Base-by-base conservation (phyloP, 2,797 vertebrate genomes). In the Karalla daura region DNA sequence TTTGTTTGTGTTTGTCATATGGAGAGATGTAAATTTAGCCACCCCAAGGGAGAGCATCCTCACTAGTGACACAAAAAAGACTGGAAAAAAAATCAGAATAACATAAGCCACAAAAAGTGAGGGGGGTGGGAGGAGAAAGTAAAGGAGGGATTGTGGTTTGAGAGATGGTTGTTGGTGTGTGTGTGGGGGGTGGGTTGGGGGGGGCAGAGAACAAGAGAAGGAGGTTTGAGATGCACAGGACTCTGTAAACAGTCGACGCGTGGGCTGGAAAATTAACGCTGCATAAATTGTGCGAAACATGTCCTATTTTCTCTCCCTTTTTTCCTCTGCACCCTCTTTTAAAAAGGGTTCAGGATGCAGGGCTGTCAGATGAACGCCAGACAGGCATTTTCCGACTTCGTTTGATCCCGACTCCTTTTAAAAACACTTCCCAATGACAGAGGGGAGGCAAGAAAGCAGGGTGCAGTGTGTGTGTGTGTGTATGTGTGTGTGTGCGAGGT, bases 231-330 rank as follows among this genome's bases (percentile, higher is more conserved):
- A 87, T 80, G 84, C 67, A 54, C 82, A 88, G 89, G 88, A 91
- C 88, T 90, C 83, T 88, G 90, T 90, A 90, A 90, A 90, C 88
- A 91, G 86, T 89, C 80, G 60, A 82, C 56, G 81, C 80, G 81
- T 89, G 84, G 91, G 89, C 84, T 90, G 89, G 86, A 90, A 92
- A 93, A 93, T 92, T 89, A 92, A 87, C 86, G 84, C 83, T 91
- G 90, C 89, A 92, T 92, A 91, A 92, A 92, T 90, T 88, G 88
- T 83, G 83, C 25, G 83, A 89, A 92, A 91, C 86, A 86, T 89
- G 89, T 89, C 89, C 89, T 88, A 89, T 91, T 90, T 92, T 88
- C 78, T 83, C 62, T 83, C 27, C 74, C 81, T 87, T 84, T 89
- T 82, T 87, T 89, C 81, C 75, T 84, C 84, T 81, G 71, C 86